Percentiles rank a stretch among this genome's conserved stretches.
phyloP scores from a whole-genome alignment of 2,113 vertebrate genomes.

The Uria aalge region DNA sequence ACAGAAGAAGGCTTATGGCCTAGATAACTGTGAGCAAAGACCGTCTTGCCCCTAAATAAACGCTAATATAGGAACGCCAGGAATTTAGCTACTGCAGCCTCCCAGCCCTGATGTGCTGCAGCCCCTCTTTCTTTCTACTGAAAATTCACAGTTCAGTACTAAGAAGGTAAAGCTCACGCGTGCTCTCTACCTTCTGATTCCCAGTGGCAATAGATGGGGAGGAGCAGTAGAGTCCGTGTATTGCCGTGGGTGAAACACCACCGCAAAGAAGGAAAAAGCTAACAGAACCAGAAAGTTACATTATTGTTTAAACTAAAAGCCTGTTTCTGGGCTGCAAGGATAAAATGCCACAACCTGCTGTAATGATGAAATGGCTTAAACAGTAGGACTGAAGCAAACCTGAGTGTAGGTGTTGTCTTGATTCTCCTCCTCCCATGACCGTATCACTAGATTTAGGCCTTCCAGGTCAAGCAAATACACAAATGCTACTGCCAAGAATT shows the following conservation, averaged over 20 bases:
- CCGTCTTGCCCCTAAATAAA: not conserved
- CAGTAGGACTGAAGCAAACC: not conserved
- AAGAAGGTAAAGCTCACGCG: not conserved
- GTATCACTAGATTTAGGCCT: not conserved
- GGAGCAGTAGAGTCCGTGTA: rapidly evolving
- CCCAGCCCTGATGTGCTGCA: not conserved
- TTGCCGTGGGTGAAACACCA: not conserved
- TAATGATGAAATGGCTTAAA: not conserved
- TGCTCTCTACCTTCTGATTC: not conserved
- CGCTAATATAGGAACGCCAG: not conserved
- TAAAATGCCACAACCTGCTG: not conserved
- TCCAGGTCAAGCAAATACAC: not conserved
- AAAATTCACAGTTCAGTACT: not conserved
- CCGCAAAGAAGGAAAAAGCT: not conserved
- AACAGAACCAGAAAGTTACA: not conserved
- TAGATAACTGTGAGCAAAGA: not conserved
- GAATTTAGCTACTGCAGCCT: not conserved
- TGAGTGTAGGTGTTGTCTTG: not conserved
- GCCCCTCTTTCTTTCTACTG: not conserved
- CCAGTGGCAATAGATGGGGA: not conserved
- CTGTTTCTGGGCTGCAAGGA: not conserved
- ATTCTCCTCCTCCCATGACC: not conserved
- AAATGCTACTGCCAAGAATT: not conserved
- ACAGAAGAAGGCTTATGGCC: not conserved
- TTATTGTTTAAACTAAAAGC: not conserved